Evolutionary conservation across 2,113 vertebrate genomes (phyloP), one percentile per base, ranked within the genome.

Genomic region (Rousettus leschenaultii): DNA sequence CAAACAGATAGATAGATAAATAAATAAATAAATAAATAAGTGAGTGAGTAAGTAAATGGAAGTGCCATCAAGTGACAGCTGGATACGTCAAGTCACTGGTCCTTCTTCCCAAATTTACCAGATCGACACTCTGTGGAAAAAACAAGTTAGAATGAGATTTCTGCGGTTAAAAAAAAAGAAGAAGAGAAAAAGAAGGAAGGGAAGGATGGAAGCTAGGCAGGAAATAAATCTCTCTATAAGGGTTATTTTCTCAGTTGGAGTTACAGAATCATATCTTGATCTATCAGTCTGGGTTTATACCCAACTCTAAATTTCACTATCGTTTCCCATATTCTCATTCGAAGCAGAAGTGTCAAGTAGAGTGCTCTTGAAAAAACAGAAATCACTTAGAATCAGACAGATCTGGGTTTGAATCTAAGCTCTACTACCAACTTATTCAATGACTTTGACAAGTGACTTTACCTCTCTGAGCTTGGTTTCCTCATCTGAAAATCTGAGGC

Each of bases 91-190:
- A 96, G 45, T 61, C 89, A 91, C 70, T 48, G 87, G 57, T 43
- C 59, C 61, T 38, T 95, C 96, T 92, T 87, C 71, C 59, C 66
- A 75, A 80, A 85, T 38, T 84, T 85, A 71, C 86, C 40, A 77
- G 79, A 43, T 22, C 5, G 21, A 43, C 55, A 94, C 45, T 87
- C 43, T 6, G 6, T 73, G 71, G 22, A 91, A 93, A 86, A 96
- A 95, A 87, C n/a, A 95, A 86, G 61, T 89, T 68, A 53, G 40
- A 91, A 80, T 45, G 43, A 97, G 45, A 35, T 19, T 74, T 84
- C 55, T 74, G 38, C 87, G 63, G 91, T 48, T 77, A 22, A n/a
- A 70, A 80, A 45, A 85, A 77, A 38, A 33, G 35, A 38, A 33
- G 35, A 22, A 38, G 10, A 48, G 14, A 48, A 35, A 11, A 40